Conservation (phyloP, 2,797 vertebrate genomes). For the Chloroceryle amazona region DNA sequence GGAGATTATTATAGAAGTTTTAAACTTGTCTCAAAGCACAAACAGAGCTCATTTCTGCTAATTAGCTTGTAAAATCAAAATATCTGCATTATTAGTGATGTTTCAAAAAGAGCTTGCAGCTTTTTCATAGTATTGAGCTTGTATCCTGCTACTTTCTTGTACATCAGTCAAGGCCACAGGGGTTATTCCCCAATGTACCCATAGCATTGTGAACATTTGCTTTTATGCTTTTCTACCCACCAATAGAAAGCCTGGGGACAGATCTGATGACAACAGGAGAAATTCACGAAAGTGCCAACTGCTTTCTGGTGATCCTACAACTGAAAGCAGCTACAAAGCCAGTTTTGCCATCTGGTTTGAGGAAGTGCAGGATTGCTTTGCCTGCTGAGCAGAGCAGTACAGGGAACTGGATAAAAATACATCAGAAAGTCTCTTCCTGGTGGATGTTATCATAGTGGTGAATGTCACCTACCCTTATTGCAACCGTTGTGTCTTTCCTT, state of each 20-base stretch:
- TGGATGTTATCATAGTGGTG: neutral
- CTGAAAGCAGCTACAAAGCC: neutral
- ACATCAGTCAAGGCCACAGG: neutral
- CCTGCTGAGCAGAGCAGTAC: neutral
- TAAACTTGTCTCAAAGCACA: neutral
- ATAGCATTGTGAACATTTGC: neutral
- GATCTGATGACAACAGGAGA: neutral
- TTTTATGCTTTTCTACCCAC: slow-evolving; percentile 15
- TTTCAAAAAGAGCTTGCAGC: slow-evolving; percentile 10
- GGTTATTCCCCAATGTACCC: neutral
- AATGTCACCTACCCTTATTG: neutral
- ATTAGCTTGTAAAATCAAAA: slow-evolving; percentile 48
- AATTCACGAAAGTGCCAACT: neutral
- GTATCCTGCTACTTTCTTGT: slow-evolving; percentile 13
- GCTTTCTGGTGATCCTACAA: neutral
- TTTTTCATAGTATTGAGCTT: neutral
- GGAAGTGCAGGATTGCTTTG: neutral
- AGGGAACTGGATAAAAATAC: neutral
- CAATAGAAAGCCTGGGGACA: neutral
- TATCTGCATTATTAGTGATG: slow-evolving; percentile 1
- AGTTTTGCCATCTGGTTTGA: slow-evolving; percentile 45
- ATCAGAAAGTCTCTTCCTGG: neutral
- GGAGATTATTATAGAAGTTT: slow-evolving; percentile 11
- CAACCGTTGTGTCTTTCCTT: neutral
- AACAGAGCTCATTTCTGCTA: slow-evolving; percentile 30